Evolutionary conservation across 2,797 vertebrate species (phyloP), one percentile per base, ranked within the genome.

Genomic region (Clarias fuscus): DNA sequence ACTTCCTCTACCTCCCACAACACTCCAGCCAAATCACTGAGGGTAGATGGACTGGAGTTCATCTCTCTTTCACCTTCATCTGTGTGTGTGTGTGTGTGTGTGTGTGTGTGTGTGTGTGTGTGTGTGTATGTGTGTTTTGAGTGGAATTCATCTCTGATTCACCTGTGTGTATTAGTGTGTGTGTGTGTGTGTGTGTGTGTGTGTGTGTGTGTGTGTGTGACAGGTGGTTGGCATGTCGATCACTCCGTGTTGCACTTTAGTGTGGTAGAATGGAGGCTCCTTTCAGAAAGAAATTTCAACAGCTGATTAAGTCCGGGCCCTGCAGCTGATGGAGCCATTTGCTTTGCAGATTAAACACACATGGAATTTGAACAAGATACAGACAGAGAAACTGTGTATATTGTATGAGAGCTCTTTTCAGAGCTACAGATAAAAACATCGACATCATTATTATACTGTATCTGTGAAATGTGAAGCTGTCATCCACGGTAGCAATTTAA

Each of bases 321-420:
- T 86, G 86, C 62, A 85, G 90, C 83, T 86, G 89, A 83, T 30
- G 61, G 88, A 85, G 80, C 83, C 77, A 89, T 90, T 90, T 90
- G 78, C 88, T 90, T 90, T 87, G 86, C 88, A 91, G 84, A 91
- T 89, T 90, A 90, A 91, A 90, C 84, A 81, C 77, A 78, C n/a
- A 86, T 4, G 53, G 62, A 86, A 58, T 56, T 22, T 70, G 27
- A 83, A 70, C 17, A 56, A 71, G 43, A 83, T 33, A 58, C 65
- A 70, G 17, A 67, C 33, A 11, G 53, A 77, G 15, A 77, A 77
- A 59, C 73, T 58, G 8, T 30, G 75, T 58, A 58, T 58, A 7
- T 56, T 27, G 30, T 67, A 62, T 76, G 30, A 33, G 58, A 75
- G 53, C 64, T 33, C 27, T 58, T 33, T 37, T 24, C 2, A 67